Conservation (phyloP, 2,888 invertebrate species). For the Microctonus brassicae region DNA sequence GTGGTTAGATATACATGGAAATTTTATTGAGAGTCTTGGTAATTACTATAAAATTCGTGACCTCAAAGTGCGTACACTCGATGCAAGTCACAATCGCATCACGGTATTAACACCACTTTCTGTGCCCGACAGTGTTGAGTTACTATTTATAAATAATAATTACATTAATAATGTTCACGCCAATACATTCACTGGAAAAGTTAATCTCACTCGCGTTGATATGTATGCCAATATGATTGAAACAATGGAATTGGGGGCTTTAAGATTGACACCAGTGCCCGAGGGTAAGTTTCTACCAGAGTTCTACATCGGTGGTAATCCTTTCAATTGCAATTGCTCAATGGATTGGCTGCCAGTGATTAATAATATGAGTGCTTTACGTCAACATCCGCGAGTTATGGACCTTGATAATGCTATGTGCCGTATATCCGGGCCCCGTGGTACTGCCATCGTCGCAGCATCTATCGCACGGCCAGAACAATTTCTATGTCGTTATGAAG, state of each 20-base stretch:
- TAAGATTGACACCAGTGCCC: slow-evolving; percentile 82
- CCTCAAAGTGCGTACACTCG: slow-evolving; percentile 81
- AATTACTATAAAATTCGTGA: slow-evolving; percentile 87
- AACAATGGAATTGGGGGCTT: slow-evolving; percentile 84
- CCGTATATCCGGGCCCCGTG: slow-evolving; percentile 86
- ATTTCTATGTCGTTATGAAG: slow-evolving; percentile 92
- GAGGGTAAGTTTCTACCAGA: slow-evolving; percentile 84
- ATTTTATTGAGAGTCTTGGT: slow-evolving; percentile 87
- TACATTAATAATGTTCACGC: slow-evolving; percentile 84
- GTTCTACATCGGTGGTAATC: slow-evolving; percentile 92
- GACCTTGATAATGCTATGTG: slow-evolving; percentile 91
- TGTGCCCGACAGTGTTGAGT: slow-evolving; percentile 89
- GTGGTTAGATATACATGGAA: slow-evolving; percentile 92
- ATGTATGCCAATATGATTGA: slow-evolving; percentile 90
- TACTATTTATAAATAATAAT: slow-evolving; percentile 91
- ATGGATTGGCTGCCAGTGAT: slow-evolving; percentile 96
- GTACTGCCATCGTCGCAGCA: slow-evolving; percentile 83
- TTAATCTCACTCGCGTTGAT: slow-evolving; percentile 87
- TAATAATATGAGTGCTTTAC: slow-evolving; percentile 85
- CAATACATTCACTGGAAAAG: slow-evolving; percentile 89
- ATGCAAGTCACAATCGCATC: slow-evolving; percentile 91
- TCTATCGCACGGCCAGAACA: slow-evolving; percentile 84
- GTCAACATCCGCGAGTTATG: slow-evolving; percentile 90
- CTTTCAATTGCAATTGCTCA: slow-evolving; percentile 93
- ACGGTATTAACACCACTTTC: slow-evolving; percentile 86